Percentiles rank a stretch among this genome's conserved stretches.
Evolutionary conservation across 2,113 vertebrate genomes (phyloP).

Genomic region (Gorsachius goisagi): DNA sequence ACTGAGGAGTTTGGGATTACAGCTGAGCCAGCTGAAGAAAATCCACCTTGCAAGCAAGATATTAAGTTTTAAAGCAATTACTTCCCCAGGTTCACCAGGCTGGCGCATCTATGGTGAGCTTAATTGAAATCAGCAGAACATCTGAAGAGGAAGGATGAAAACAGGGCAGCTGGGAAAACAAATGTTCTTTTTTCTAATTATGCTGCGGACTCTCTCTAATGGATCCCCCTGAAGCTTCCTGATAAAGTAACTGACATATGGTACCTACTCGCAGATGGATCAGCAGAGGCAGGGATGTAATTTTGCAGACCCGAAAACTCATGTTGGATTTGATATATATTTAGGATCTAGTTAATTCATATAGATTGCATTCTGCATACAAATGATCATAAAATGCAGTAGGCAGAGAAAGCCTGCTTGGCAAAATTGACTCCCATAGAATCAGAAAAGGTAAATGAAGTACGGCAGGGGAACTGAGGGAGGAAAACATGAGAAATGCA

Average conservation of each 20-base stretch:
- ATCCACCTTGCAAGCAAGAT: conserved; percentile 35
- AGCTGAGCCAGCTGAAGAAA: conserved; percentile 9
- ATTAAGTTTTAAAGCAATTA: conserved; percentile 44
- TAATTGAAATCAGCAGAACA: conserved; percentile 62
- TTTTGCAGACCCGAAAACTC: conserved; percentile 47
- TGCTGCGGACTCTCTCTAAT: conserved; percentile 39
- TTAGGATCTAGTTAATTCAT: conserved; percentile 46
- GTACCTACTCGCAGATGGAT: conserved; percentile 53
- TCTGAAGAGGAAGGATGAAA: conserved; percentile 55
- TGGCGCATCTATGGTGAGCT: conserved; percentile 20
- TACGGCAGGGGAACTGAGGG: neutral
- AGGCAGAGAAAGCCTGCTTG: neutral
- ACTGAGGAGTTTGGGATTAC: neutral
- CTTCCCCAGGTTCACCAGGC: conserved; percentile 12
- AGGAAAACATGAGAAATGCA: conserved; percentile 9
- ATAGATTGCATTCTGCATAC: conserved; percentile 23
- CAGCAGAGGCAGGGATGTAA: conserved; percentile 46
- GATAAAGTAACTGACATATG: conserved; percentile 68
- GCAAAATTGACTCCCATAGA: neutral
- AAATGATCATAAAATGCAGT: conserved; percentile 30
- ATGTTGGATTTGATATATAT: conserved; percentile 50
- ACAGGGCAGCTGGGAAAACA: conserved; percentile 66
- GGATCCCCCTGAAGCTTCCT: conserved; percentile 62
- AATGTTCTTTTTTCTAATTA: conserved; percentile 71
- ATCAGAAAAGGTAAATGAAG: conserved; percentile 19